A percentile compares a stretch with the other conserved stretches of the same genome.
Evolutionary conservation across 1,140 invertebrate species (phyloP).

Genomic region (Bombyx mandarina): DNA sequence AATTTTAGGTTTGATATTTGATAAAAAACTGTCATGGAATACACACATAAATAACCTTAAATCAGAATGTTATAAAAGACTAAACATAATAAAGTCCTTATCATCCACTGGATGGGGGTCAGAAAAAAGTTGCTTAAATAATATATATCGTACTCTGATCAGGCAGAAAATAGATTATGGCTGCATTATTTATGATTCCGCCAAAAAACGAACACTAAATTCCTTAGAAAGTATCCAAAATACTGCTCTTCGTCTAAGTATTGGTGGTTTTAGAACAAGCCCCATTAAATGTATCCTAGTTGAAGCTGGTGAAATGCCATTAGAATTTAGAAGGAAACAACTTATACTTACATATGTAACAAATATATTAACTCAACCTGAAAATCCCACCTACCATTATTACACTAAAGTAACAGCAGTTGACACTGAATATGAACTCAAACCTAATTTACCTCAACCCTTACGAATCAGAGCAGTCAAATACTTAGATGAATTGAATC

Average conservation of each 20-base stretch:
- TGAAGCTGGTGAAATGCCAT: constrained; percentile 14
- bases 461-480: constrained; percentile 3
- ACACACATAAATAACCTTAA: constrained; percentile 14
- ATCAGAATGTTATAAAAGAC: constrained; percentile 13
- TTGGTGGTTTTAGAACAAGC: constrained; percentile 9
- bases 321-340: constrained; percentile 16
- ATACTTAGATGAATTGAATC: constrained; percentile 7
- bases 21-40: constrained; percentile 14
- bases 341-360: constrained; percentile 5
- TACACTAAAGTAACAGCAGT: background rate
- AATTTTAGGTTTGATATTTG: constrained; percentile 13
- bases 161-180: constrained; percentile 19
- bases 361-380: constrained; percentile 7
- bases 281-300: constrained; percentile 13
- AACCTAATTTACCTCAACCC: background rate
- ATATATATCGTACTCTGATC: constrained; percentile 13
- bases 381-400: constrained; percentile 3
- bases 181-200: constrained; percentile 14
- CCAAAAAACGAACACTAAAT: constrained; percentile 9
- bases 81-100: constrained; percentile 14
- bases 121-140: constrained; percentile 6
- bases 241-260: constrained; percentile 12
- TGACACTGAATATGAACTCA: background rate
- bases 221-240: constrained; percentile 14
- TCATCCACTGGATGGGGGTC: constrained; percentile 14